phyloP scores from a whole-genome alignment of 2,888 invertebrate species.

The Drosophila lutescens region DNA sequence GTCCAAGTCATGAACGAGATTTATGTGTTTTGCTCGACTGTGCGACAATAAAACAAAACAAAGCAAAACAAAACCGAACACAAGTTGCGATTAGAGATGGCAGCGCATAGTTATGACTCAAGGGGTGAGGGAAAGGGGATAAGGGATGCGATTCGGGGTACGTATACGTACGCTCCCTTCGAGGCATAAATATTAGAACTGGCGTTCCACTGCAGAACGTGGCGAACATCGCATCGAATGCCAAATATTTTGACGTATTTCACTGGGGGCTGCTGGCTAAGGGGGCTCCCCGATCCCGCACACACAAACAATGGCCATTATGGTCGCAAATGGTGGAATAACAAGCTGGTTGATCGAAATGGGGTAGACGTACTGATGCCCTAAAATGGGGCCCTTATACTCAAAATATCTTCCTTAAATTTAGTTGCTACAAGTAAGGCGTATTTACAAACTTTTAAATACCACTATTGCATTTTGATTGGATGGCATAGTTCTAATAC shows the following conservation, averaged over 20 bases:
- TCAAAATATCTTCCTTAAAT: no score
- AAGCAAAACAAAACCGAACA: constrained; percentile 56
- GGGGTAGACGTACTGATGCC: background rate
- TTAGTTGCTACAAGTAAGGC: no score
- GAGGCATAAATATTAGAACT: constrained; percentile 43
- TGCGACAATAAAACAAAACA: constrained; percentile 79
- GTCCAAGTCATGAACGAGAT: constrained; percentile 74
- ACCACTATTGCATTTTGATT: no score
- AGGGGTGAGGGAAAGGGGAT: background rate
- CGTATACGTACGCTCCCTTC: constrained; percentile 1
- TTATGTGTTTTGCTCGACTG: constrained; percentile 78
- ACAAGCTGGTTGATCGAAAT: constrained; percentile 44
- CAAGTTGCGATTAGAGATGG: constrained; percentile 79
- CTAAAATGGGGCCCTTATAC: background rate
- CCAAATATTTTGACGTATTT: constrained; percentile 80
- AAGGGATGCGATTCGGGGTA: background rate
- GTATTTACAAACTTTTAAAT: no score
- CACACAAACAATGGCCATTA: constrained; percentile 66
- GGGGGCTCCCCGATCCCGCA: constrained; percentile 15
- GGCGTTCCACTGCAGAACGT: constrained; percentile 54
- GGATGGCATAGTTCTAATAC: no score
- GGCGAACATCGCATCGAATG: constrained; percentile 71
- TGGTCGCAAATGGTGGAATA: constrained; percentile 70
- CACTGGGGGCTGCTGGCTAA: constrained; percentile 35
- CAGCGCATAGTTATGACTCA: constrained; percentile 60